phyloP scores from a whole-genome alignment of 2,113 vertebrate genomes.

The Grammomys dolichurus region DNA sequence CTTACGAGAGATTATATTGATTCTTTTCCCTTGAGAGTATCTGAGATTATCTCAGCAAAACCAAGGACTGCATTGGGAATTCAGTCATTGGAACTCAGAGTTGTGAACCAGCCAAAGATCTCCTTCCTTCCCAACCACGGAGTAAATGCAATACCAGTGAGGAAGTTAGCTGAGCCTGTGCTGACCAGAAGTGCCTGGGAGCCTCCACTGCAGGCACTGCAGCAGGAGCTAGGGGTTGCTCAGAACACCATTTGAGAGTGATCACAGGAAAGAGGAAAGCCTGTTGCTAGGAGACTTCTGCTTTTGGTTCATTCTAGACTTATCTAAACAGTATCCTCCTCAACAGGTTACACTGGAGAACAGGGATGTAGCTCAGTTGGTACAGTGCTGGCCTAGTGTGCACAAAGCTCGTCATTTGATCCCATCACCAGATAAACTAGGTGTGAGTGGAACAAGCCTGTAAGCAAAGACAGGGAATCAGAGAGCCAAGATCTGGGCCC shows the following conservation, averaged over 20 bases:
- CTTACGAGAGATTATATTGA: conserved; percentile 21
- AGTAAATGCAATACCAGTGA: neutral
- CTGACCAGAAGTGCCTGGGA: neutral
- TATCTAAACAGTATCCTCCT: neutral
- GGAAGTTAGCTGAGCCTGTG: neutral
- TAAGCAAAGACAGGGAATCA: neutral
- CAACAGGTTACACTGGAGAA: neutral
- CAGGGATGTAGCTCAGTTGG: neutral
- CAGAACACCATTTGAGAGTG: neutral
- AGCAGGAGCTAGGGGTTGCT: neutral
- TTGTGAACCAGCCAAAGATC: neutral
- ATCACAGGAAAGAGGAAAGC: neutral
- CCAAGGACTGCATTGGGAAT: neutral
- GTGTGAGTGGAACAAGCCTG: neutral
- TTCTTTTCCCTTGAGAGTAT: neutral
- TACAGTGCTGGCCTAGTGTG: neutral
- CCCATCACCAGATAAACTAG: neutral
- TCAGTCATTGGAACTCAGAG: neutral
- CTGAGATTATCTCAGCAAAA: neutral
- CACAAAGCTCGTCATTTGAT: too few relatives aligned
- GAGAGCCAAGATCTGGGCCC: neutral
- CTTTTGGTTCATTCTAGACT: neutral
- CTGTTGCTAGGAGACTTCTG: neutral
- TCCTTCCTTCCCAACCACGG: neutral
- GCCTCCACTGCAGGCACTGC: neutral